Evolutionary conservation across 64 coral and sea anemone species (phyloP).

Genomic region (Montipora cactus): DNA sequence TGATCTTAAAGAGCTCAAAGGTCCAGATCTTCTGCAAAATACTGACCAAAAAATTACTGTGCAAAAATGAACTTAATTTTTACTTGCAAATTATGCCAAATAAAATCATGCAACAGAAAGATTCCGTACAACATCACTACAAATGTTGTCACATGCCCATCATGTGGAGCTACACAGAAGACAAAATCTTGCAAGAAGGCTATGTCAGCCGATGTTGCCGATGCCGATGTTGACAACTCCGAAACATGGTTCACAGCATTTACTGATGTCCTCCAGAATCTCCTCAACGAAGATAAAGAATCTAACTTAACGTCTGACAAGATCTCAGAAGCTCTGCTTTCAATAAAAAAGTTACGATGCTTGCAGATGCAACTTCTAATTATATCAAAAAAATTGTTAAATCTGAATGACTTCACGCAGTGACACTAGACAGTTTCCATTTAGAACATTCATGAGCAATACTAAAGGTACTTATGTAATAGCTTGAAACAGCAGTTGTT

Average conservation of each 20-base stretch:
- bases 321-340: slow-evolving; percentile 25
- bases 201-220: slow-evolving; percentile 54
- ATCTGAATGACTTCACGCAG: slow-evolving; percentile 3
- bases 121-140: not conserved
- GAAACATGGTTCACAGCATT: slow-evolving; percentile 11
- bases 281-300: not conserved
- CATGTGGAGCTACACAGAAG: slow-evolving; percentile 19
- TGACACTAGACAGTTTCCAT: no score
- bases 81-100: slow-evolving; percentile 32
- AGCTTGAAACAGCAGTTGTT: not conserved
- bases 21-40: slow-evolving; percentile 51
- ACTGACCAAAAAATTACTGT: slow-evolving; percentile 33
- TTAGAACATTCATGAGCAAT: no score
- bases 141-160: slow-evolving; percentile 9
- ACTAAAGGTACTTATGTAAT: not conserved
- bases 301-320: slow-evolving; percentile 29
- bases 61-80: slow-evolving; percentile 49
- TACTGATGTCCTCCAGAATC: not conserved
- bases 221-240: not conserved
- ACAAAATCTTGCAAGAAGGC: slow-evolving; percentile 69
- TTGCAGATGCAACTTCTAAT: no score
- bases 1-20: slow-evolving; percentile 39
- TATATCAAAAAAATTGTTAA: slow-evolving; percentile 27
- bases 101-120: slow-evolving; percentile 42
- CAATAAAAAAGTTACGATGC: no score